Percentiles rank a stretch among this genome's conserved stretches.
Conservation (phyloP, 2,113 vertebrate species). For the Cygnus buccinator region DNA sequence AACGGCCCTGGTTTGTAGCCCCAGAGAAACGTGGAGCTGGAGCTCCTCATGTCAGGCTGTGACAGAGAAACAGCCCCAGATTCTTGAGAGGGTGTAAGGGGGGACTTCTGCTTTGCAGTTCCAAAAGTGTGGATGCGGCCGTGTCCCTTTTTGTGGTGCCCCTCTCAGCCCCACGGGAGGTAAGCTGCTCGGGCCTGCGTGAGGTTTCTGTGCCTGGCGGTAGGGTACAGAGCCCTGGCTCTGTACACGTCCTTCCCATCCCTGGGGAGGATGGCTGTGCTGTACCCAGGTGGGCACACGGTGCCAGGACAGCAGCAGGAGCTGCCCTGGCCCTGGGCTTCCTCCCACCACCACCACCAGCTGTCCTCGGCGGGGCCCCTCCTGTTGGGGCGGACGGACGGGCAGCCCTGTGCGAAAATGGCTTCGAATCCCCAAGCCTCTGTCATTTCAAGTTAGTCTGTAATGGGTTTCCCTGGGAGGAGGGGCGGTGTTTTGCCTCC, state of each 20-base stretch:
- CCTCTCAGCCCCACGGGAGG: neutral
- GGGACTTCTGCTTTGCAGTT: neutral
- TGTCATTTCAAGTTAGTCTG: too few relatives aligned
- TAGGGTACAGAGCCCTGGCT: accelerated
- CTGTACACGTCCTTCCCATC: neutral
- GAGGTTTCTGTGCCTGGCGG: accelerated
- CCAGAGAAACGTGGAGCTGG: neutral
- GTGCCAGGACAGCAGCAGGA: too few relatives aligned
- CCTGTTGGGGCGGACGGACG: too few relatives aligned
- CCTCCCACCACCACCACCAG: too few relatives aligned
- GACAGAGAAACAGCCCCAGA: accelerated
- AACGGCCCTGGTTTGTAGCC: accelerated
- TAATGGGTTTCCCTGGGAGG: neutral
- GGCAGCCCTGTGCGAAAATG: neutral
- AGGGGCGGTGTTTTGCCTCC: neutral
- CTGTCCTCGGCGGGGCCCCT: too few relatives aligned
- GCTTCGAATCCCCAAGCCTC: neutral
- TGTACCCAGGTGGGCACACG: too few relatives aligned
- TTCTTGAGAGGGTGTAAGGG: neutral
- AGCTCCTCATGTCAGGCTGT: accelerated
- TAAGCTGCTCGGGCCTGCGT: accelerated
- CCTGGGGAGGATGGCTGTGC: neutral
- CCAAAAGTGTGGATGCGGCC: accelerated
- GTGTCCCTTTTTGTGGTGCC: neutral
- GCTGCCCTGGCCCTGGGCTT: too few relatives aligned